These are phyloP conservation scores for Hydropsyche tenuis DNA, from an alignment of 1,140 invertebrate species.

Conservation along the genomic window DNA sequence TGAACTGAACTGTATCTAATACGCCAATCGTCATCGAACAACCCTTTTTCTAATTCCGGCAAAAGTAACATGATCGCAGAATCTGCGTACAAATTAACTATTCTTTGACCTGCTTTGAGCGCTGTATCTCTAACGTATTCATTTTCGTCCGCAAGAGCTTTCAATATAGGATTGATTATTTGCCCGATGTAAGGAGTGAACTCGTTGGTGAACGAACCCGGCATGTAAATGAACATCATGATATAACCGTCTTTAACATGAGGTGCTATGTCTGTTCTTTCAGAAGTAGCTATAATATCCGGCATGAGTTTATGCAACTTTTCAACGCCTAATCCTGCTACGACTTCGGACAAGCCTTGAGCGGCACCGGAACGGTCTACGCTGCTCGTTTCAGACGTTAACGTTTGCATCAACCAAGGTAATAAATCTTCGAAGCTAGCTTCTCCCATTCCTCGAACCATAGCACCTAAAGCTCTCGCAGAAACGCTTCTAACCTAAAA, in stretches of 20 bases:
- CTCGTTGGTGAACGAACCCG: slow-evolving; percentile 92
- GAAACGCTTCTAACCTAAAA: slow-evolving; percentile 84
- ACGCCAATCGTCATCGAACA: slow-evolving; percentile 98
- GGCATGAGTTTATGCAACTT: slow-evolving; percentile 98
- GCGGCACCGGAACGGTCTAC: slow-evolving; percentile 97
- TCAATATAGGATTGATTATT: slow-evolving; percentile 97
- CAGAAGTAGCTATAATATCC: slow-evolving; percentile 96
- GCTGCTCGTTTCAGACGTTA: slow-evolving; percentile 94
- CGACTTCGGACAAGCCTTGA: slow-evolving; percentile 94
- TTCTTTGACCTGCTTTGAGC: slow-evolving; percentile 93
- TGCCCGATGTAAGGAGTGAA: slow-evolving; percentile 97
- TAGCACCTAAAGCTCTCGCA: slow-evolving; percentile 92
- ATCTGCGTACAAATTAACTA: slow-evolving; percentile 96
- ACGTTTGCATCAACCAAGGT: slow-evolving; percentile 97
- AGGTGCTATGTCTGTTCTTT: slow-evolving; percentile 92
- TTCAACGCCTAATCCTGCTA: slow-evolving; percentile 93
- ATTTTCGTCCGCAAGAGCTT: slow-evolving; percentile 98
- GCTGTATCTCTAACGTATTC: slow-evolving; percentile 99
- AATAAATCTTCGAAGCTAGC: slow-evolving; percentile 92
- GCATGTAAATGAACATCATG: slow-evolving; percentile 99
- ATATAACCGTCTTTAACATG: slow-evolving; percentile 99
- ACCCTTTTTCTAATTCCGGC: slow-evolving; percentile 91
- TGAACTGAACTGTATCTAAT: slow-evolving; percentile 97
- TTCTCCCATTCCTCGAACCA: slow-evolving; percentile 97
- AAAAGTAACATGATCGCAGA: slow-evolving; percentile 92